These are phyloP conservation scores for Aproaerema taeniolella DNA, from an alignment of 2,888 invertebrate species.

Conservation along the genomic window DNA sequence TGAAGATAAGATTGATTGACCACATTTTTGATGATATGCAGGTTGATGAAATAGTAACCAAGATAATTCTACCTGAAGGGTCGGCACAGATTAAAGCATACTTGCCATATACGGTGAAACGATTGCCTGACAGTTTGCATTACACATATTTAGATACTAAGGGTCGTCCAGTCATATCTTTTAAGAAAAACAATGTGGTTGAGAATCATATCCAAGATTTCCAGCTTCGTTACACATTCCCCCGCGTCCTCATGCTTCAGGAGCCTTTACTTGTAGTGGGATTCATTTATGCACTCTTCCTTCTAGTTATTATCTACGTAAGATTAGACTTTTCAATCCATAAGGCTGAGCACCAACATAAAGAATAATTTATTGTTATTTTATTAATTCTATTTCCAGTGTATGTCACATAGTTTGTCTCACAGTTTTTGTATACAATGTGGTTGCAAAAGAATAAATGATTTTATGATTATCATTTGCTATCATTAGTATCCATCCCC, in stretches of 20 bases:
- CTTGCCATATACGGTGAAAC: constrained; percentile 88
- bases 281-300: constrained; percentile 93
- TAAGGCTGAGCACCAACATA: constrained; percentile 79
- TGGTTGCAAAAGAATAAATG: constrained; percentile 35
- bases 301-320: constrained; percentile 94
- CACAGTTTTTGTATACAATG: constrained; percentile 40
- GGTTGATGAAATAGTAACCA: constrained; percentile 91
- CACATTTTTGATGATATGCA: constrained; percentile 98
- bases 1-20: constrained; percentile 97
- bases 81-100: constrained; percentile 87
- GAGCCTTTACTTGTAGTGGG: constrained; percentile 94
- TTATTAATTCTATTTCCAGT: constrained; percentile 25
- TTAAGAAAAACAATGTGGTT: constrained; percentile 90
- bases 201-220: constrained; percentile 98
- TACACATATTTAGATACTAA: constrained; percentile 97
- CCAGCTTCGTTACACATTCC: constrained; percentile 92
- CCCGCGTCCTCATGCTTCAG: constrained; percentile 89
- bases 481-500: no score
- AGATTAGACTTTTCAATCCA: constrained; percentile 96
- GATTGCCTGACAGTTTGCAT: constrained; percentile 85
- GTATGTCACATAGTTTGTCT: constrained; percentile 36
- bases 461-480: no score
- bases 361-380: constrained; percentile 52
- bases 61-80: constrained; percentile 96
- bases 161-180: constrained; percentile 92